A percentile compares a stretch with the other conserved stretches of the same genome.
Conservation (phyloP, 2,797 vertebrate genomes). For the Rhincodon typus region DNA sequence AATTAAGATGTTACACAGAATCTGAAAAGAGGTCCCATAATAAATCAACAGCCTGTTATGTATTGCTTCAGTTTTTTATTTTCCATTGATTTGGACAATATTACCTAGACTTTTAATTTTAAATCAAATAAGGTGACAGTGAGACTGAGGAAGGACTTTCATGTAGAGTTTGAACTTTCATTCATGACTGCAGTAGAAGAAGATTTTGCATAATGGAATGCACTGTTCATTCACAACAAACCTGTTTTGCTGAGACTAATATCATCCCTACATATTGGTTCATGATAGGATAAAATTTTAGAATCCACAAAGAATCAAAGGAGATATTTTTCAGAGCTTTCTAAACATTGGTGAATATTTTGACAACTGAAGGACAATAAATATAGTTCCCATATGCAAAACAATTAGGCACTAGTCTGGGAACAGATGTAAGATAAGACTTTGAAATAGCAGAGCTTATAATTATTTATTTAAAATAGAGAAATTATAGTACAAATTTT, state of each 20-base stretch:
- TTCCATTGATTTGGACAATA: not conserved
- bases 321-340: not conserved
- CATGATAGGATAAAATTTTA: not conserved
- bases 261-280: not conserved
- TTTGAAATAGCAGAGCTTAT: not conserved
- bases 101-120: not conserved
- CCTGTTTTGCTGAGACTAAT: too few species aligned
- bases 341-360: not conserved
- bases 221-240: too few species aligned
- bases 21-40: not conserved
- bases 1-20: not conserved
- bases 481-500: not conserved
- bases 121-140: not conserved
- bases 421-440: not conserved
- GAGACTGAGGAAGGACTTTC: not conserved
- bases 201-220: too few species aligned
- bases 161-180: too few species aligned
- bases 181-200: too few species aligned
- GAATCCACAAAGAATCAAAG: not conserved
- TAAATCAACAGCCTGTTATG: not conserved
- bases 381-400: not conserved
- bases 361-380: not conserved
- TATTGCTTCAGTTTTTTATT: not conserved
- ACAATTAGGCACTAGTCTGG: not conserved
- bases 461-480: not conserved